A percentile compares a stretch with the other conserved stretches of the same genome.
phyloP scores from a whole-genome alignment of 2,797 vertebrate species.

The Sebastes umbrosus region DNA sequence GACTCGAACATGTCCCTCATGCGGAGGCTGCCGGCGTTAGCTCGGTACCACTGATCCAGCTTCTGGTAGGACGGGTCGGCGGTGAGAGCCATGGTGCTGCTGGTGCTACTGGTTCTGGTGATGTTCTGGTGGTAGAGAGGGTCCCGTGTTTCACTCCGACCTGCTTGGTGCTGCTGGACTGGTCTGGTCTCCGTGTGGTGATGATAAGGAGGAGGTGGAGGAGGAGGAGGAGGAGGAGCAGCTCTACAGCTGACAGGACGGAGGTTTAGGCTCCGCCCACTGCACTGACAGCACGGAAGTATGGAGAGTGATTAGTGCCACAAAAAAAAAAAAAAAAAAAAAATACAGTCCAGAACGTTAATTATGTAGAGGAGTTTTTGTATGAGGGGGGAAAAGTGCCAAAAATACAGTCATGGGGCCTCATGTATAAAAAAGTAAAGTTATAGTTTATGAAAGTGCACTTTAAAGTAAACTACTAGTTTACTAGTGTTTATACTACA shows the following conservation, averaged over 20 bases:
- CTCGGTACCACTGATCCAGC: slow-evolving; percentile 83
- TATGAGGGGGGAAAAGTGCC: too few species aligned
- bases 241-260: not conserved
- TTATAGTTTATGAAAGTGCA: too few species aligned
- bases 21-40: slow-evolving; percentile 75
- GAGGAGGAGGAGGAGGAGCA: not conserved
- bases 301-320: not conserved
- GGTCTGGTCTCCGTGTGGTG: not conserved
- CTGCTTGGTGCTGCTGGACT: not conserved
- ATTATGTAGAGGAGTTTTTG: too few species aligned
- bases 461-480: too few species aligned
- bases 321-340: too few species aligned
- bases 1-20: slow-evolving; percentile 86
- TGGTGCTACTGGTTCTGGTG: not conserved
- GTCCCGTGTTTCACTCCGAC: not conserved
- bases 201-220: not conserved
- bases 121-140: too few species aligned
- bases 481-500: too few species aligned
- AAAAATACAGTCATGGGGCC: too few species aligned
- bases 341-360: too few species aligned
- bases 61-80: slow-evolving; percentile 82
- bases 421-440: too few species aligned
- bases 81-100: slow-evolving; percentile 77
- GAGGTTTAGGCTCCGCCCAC: not conserved
- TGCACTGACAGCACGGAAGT: not conserved